Evolutionary conservation across 92 coral and sea anemone species (phyloP).

Genomic region (Porites evermanni): DNA sequence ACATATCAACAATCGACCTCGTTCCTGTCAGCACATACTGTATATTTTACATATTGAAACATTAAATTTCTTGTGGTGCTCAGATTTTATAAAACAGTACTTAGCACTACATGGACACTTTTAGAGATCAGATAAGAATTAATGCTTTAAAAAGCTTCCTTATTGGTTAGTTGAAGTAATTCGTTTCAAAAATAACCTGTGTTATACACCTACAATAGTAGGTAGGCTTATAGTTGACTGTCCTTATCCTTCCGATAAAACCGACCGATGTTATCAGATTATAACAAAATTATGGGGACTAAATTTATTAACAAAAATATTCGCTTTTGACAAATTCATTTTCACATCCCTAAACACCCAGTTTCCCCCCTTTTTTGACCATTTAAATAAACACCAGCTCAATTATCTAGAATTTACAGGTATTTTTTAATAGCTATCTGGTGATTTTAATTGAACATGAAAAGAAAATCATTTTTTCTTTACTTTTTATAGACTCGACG

Average conservation of each 20-base stretch:
- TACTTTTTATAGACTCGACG: neutral
- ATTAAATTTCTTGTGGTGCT: neutral
- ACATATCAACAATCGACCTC: neutral
- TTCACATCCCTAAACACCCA: neutral
- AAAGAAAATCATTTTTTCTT: neutral
- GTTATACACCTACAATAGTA: neutral
- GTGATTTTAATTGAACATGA: neutral
- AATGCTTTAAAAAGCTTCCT: neutral
- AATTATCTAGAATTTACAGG: neutral
- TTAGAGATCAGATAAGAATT: conserved; percentile 5
- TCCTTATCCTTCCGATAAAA: conserved; percentile 10
- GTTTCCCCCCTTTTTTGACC: neutral
- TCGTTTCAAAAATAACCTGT: neutral
- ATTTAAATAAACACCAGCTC: too few relatives aligned
- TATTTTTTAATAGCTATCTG: too few relatives aligned
- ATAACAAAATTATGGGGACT: neutral
- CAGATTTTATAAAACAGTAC: neutral
- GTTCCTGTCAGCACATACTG: neutral
- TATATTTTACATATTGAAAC: too few relatives aligned
- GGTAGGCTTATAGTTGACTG: conserved; percentile 10
- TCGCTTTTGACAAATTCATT: neutral
- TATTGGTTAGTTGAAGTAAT: conserved; percentile 3
- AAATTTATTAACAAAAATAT: neutral
- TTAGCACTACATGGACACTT: conserved; percentile 10
- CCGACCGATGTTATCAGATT: conserved; percentile 22